Base-by-base conservation (phyloP, 2,888 invertebrate species). In the Orchesella flavescens region DNA sequence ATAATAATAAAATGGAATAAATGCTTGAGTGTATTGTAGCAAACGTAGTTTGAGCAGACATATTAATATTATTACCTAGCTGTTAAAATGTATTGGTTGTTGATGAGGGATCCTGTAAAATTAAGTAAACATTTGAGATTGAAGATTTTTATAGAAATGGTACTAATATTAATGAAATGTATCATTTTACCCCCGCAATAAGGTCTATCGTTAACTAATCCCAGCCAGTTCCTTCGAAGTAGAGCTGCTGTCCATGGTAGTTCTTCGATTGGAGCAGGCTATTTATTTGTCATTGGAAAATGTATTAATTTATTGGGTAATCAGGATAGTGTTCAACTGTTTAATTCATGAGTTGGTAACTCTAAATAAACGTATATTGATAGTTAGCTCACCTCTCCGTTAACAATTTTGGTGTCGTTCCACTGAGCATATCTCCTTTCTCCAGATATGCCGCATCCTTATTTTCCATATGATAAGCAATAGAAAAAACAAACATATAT, bases 191-290 rank as follows among this genome's bases (percentile, higher is more conserved):
- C 78, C 21, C 84, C 79, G 34, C 71, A 75, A 44, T 84, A 86
- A 0, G 86, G 85, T 2, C 83, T 46, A 9, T 74, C 73, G 13
- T 59, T 81, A 3, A 85, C 85, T 57, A 71, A 65, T 61, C 85
- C 86, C 3, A 85, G 76, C 86, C 87, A 87, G 59, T 84, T 87
- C 53, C 76, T 83, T 43, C 84, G 76, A 44, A 84, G 84, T 15
- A 84, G 43, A 15, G 84, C 82, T 24, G 65, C 84, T 10, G 86
- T 87, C 88, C 88, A 88, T 1, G 88, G 88, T 59, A 86, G 85
- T 53, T 88, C 86, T 49, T 86, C 85, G 5, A 88, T 87, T 21
- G 85, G 72, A 1, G 86, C 86, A n/a, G 84, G 83, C 85, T 85
- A 46, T n/a, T 13, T 53, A n/a, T 10, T 2, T 17, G 53, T 3